A percentile compares a stretch with the other conserved stretches of the same genome.
These are phyloP conservation scores for Crepidodera aurea DNA, from an alignment of 2,888 invertebrate species.

Conservation along the genomic window DNA sequence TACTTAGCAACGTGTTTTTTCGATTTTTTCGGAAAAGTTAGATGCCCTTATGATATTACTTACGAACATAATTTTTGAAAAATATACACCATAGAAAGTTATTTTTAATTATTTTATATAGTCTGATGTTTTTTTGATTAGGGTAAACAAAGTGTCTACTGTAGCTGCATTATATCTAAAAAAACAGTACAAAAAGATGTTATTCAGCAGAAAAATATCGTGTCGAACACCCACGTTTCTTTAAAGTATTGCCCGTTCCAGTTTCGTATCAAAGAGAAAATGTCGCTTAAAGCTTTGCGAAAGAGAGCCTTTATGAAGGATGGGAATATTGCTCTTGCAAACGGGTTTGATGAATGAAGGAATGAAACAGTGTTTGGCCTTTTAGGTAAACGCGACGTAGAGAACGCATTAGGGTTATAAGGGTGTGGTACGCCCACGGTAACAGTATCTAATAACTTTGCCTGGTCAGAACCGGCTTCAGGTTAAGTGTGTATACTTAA, in stretches of 20 bases:
- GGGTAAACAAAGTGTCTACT: too few relatives aligned
- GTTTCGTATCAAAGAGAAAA: background rate
- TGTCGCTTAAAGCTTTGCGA: background rate
- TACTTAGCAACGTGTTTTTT: too few relatives aligned
- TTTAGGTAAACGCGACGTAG: background rate
- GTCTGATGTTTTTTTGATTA: too few relatives aligned
- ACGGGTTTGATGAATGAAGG: conserved; percentile 2
- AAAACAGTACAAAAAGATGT: too few relatives aligned
- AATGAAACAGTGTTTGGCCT: background rate
- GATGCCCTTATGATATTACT: too few relatives aligned
- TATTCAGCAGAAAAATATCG: too few relatives aligned
- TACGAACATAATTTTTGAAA: too few relatives aligned
- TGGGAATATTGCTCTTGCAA: conserved; percentile 1
- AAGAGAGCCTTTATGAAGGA: background rate
- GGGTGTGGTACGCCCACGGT: conserved; percentile 9
- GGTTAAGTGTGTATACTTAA: too few relatives aligned
- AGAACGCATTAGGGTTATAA: conserved; percentile 19
- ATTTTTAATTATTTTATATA: too few relatives aligned
- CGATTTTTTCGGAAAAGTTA: too few relatives aligned
- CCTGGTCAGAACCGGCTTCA: background rate
- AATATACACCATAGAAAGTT: too few relatives aligned
- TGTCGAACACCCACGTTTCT: background rate
- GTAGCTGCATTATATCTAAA: too few relatives aligned
- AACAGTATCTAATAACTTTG: conserved; percentile 9
- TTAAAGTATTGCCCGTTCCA: background rate